Conservation (phyloP, 2,113 vertebrate species). For the Pampusana beccarii region DNA sequence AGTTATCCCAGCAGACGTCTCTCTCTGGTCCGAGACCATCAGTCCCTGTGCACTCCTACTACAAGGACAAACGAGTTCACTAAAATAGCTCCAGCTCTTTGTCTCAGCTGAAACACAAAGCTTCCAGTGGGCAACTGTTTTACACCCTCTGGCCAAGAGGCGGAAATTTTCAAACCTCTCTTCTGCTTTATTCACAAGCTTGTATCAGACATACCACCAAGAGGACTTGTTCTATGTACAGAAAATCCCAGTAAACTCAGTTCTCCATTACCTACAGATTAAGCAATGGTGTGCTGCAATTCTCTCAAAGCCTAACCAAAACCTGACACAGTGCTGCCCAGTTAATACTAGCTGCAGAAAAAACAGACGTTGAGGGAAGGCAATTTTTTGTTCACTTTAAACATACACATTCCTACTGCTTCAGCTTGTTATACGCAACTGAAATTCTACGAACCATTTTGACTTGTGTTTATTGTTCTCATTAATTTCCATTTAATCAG, state of each 20-base stretch:
- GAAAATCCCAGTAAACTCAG: background rate
- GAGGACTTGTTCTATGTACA: background rate
- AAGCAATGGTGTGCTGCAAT: background rate
- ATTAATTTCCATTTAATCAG: background rate
- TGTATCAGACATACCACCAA: background rate
- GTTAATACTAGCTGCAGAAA: background rate
- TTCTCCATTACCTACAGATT: background rate
- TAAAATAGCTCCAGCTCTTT: background rate
- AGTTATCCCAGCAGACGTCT: background rate
- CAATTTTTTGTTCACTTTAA: background rate
- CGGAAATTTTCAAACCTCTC: background rate
- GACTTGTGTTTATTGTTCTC: background rate
- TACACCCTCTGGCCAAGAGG: background rate
- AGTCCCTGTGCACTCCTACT: background rate
- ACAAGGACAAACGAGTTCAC: background rate
- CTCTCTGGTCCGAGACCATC: accelerated
- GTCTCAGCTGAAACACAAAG: background rate
- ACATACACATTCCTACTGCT: background rate
- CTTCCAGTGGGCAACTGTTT: background rate
- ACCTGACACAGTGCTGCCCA: background rate
- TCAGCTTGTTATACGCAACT: background rate
- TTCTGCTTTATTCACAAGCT: background rate
- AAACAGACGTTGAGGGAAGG: background rate
- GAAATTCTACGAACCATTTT: background rate
- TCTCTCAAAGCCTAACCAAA: background rate